Conservation (phyloP, 2,888 invertebrate species). For the Macrostomum cliftonense region DNA sequence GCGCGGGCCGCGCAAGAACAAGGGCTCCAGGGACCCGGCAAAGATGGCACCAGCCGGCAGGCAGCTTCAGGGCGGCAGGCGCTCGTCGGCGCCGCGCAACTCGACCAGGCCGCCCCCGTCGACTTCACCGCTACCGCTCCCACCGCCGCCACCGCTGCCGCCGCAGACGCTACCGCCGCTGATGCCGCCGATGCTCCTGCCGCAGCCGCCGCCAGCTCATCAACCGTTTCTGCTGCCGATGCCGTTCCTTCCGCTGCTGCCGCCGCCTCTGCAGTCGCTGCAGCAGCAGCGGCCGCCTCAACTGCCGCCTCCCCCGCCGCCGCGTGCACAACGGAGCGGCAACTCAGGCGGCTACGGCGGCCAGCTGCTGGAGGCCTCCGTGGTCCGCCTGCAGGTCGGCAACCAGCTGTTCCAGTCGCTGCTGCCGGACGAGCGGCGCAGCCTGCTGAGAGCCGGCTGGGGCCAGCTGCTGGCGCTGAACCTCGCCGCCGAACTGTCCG, state of each 20-base stretch:
- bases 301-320: too few species aligned
- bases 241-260: too few species aligned
- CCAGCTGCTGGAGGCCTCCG: too few species aligned
- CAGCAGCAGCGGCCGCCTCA: too few species aligned
- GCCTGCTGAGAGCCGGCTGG: not conserved
- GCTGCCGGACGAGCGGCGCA: constrained; percentile 15
- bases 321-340: too few species aligned
- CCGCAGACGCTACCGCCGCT: too few species aligned
- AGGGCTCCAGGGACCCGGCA: constrained; percentile 13
- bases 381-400: not conserved
- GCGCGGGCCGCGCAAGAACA: constrained; percentile 51
- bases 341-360: too few species aligned
- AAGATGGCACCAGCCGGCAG: not conserved
- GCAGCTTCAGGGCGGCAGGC: not conserved
- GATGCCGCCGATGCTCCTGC: too few species aligned
- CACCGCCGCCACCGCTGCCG: constrained; percentile 12
- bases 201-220: too few species aligned
- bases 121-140: constrained; percentile 12
- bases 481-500: not conserved
- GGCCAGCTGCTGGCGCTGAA: not conserved
- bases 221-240: too few species aligned
- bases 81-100: not conserved
- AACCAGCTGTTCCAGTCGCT: constrained; percentile 22
- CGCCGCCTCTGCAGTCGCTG: too few species aligned
- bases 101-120: not conserved